Evolutionary conservation across 2,113 vertebrate species (phyloP), one percentile per base, ranked within the genome.

Genomic region (Sterrhoptilus dennistouni): DNA sequence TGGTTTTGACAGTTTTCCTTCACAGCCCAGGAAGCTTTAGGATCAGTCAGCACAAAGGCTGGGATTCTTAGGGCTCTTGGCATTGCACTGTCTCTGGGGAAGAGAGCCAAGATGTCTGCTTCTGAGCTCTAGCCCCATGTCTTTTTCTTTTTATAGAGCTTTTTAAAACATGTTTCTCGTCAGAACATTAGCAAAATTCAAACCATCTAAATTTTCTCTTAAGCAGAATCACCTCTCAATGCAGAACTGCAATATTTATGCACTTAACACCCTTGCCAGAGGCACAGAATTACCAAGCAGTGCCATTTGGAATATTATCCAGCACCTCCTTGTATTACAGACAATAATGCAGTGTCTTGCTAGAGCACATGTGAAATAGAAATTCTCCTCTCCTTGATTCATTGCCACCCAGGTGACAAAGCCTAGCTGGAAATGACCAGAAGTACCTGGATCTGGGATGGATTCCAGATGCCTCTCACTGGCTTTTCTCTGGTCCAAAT

Each of bases 131-230:
- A 78, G 76, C 59, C 40, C 52, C 61, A 49, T 81, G 69, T 49
- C 52, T 92, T 92, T 93, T 93, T 86, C 68, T 87, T 96, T 96
- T 95, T 78, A 95, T 71, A 92, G 77, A 75, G 21, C 80, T 84
- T 83, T 93, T 78, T 5, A 64, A 92, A 91, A 75, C 65, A 70
- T 15, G 12, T 52, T 52, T 81, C 59, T 36, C 6, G 1, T 78
- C 83, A 82, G 64, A 83, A n/a, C 40, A 86, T 68, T 52, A 92
- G 15, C 64, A 81, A 54, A 81, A 90, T 75, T 54, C 29, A 49
- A 93, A 47, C 60, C 28, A 80, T 53, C 36, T 36, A 64, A 66
- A 87, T 82, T 71, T 68, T 68, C 49, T 72, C 24, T 49, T 68
- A 60, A 85, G 66, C 40, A 75, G 57, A 86, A 83, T 56, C 68